Conservation (phyloP, 2,888 invertebrate species). For the Sylvicola cinctus region DNA sequence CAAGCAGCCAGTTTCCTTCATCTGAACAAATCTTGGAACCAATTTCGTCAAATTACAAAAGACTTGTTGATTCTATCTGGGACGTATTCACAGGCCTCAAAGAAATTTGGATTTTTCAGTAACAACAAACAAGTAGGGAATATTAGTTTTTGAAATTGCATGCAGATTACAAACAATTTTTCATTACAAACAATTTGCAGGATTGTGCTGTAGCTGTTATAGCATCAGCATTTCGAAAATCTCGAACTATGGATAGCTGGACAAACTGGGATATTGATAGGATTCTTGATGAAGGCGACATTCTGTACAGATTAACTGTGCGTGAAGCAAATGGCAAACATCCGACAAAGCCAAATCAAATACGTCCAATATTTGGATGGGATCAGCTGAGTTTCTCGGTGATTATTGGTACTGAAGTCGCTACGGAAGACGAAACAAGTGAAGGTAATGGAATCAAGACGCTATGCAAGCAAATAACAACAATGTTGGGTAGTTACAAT, state of each 20-base stretch:
- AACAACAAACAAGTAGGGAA: background rate
- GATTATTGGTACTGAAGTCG: slow-evolving; percentile 6
- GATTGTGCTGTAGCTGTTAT: slow-evolving; percentile 3
- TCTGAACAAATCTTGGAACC: background rate
- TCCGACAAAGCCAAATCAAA: slow-evolving; percentile 9
- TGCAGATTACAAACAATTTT: background rate
- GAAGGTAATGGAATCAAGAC: background rate
- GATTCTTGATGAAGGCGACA: slow-evolving; percentile 4
- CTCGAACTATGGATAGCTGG: slow-evolving; percentile 4
- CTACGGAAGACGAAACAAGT: slow-evolving; percentile 3
- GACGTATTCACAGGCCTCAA: background rate
- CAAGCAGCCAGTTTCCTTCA: background rate
- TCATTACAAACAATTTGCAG: background rate
- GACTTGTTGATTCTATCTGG: background rate
- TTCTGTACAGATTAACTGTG: slow-evolving; percentile 2
- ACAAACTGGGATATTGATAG: slow-evolving; percentile 1
- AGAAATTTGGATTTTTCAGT: background rate
- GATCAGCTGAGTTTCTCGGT: slow-evolving; percentile 8
- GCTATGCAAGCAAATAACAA: slow-evolving; percentile 3
- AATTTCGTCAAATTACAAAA: background rate
- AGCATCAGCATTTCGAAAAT: background rate
- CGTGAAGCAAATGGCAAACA: slow-evolving; percentile 7
- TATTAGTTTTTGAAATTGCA: background rate
- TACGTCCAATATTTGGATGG: slow-evolving; percentile 9
- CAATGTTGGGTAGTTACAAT: slow-evolving; percentile 7